Percentiles rank a stretch among this genome's conserved stretches.
phyloP scores from a whole-genome alignment of 2,888 invertebrate species.

The Magallana nippona region DNA sequence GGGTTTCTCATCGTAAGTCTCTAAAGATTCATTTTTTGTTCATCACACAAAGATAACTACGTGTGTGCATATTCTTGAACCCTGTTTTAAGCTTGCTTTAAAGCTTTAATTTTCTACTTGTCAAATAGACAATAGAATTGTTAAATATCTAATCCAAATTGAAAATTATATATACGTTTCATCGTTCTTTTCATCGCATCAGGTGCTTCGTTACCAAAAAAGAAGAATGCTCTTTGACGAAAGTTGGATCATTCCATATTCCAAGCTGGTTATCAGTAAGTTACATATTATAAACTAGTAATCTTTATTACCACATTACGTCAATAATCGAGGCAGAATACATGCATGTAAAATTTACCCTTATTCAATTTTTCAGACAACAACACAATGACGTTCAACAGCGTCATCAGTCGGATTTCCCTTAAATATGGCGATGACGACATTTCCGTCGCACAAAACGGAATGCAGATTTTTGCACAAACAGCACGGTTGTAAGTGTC shows the following conservation, averaged over 20 bases:
- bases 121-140: no score
- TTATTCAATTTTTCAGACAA: not conserved
- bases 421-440: not conserved
- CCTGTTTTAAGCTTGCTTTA: no score
- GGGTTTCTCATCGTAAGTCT: slow-evolving; percentile 58
- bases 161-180: no score
- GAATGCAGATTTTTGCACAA: not conserved
- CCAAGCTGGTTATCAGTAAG: slow-evolving; percentile 66
- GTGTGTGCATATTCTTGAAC: no score
- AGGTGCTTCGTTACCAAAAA: slow-evolving; percentile 69
- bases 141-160: no score
- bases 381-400: not conserved
- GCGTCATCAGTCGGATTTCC: not conserved
- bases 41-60: no score
- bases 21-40: not conserved
- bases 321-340: no score
- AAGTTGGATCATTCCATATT: slow-evolving; percentile 72
- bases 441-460: not conserved
- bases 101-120: no score
- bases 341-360: no score
- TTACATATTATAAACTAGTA: not conserved
- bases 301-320: no score
- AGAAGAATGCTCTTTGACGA: slow-evolving; percentile 74
- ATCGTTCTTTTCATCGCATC: slow-evolving; percentile 38
- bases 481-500: not conserved